Evolutionary conservation across 2,113 vertebrate species (phyloP).

Genomic region (Poeciliopsis prolifica): DNA sequence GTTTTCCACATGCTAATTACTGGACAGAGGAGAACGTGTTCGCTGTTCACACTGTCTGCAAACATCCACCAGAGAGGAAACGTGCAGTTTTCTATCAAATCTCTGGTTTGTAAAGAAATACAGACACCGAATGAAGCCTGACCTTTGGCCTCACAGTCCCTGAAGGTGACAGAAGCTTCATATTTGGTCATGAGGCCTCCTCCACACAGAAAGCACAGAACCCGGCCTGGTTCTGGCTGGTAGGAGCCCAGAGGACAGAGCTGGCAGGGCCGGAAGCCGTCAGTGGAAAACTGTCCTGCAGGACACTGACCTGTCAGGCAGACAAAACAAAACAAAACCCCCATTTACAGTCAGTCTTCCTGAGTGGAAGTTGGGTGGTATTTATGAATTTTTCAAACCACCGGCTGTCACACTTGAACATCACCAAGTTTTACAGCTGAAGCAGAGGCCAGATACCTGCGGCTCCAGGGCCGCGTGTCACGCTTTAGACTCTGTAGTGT

Average conservation of each 20-base stretch:
- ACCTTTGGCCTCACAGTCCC: slow-evolving; percentile 98
- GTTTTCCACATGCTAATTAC: too few species aligned
- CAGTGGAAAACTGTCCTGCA: slow-evolving; percentile 87
- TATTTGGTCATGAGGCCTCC: slow-evolving; percentile 92
- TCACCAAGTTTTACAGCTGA: too few species aligned
- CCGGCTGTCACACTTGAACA: too few species aligned
- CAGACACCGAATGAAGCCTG: slow-evolving; percentile 10
- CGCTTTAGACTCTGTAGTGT: too few species aligned
- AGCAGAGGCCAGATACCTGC: too few species aligned
- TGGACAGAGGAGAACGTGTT: too few species aligned
- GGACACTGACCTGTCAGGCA: slow-evolving; percentile 88
- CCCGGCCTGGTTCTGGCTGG: slow-evolving; percentile 91
- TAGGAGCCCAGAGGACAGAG: slow-evolving; percentile 86
- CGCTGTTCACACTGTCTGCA: too few species aligned
- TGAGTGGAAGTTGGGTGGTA: too few species aligned
- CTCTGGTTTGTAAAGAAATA: slow-evolving; percentile 13
- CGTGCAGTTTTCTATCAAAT: too few species aligned
- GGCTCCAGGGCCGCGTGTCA: too few species aligned
- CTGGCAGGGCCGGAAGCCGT: slow-evolving; percentile 91
- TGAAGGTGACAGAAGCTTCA: slow-evolving; percentile 86
- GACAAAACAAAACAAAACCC: background rate
- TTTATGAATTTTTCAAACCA: too few species aligned
- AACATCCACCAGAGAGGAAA: too few species aligned
- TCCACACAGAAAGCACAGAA: slow-evolving; percentile 91
- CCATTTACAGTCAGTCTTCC: background rate